Conservation (phyloP, 2,888 invertebrate species). For the Drosophila maculinotata region DNA sequence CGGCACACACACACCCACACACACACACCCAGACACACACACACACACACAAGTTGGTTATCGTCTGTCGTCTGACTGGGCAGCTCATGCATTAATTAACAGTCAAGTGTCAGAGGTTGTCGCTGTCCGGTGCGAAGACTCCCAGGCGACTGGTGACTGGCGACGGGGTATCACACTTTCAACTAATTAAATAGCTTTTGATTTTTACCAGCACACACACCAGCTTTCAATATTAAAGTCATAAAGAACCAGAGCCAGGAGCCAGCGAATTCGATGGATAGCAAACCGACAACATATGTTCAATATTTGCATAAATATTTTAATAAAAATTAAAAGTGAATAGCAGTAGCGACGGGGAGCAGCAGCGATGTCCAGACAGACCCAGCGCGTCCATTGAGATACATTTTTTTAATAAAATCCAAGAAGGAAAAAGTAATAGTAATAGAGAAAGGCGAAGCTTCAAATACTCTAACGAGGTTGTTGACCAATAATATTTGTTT, state of each 20-base stretch:
- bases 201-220: conserved; percentile 59
- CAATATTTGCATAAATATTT: conserved; percentile 81
- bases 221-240: conserved; percentile 64
- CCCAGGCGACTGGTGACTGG: conserved; percentile 31
- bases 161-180: conserved; percentile 69
- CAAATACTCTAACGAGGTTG: conserved; percentile 45
- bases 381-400: conserved; percentile 38
- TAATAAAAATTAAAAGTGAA: conserved; percentile 80
- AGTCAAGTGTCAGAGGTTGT: conserved; percentile 71
- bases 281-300: conserved; percentile 68
- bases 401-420: conserved; percentile 55
- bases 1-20: background rate
- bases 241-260: conserved; percentile 16
- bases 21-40: conserved; percentile 10
- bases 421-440: conserved; percentile 40
- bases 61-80: conserved; percentile 51
- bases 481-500: too few relatives aligned
- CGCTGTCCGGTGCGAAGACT: conserved; percentile 23
- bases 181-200: conserved; percentile 81
- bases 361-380: conserved; percentile 50
- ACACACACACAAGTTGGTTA: conserved; percentile 41
- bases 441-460: background rate
- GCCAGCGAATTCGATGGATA: conserved; percentile 19
- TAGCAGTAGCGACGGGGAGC: conserved; percentile 36
- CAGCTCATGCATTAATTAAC: conserved; percentile 79